Evolutionary conservation across 2,797 vertebrate species (phyloP).

Genomic region (Pseudochirops corinnae): DNA sequence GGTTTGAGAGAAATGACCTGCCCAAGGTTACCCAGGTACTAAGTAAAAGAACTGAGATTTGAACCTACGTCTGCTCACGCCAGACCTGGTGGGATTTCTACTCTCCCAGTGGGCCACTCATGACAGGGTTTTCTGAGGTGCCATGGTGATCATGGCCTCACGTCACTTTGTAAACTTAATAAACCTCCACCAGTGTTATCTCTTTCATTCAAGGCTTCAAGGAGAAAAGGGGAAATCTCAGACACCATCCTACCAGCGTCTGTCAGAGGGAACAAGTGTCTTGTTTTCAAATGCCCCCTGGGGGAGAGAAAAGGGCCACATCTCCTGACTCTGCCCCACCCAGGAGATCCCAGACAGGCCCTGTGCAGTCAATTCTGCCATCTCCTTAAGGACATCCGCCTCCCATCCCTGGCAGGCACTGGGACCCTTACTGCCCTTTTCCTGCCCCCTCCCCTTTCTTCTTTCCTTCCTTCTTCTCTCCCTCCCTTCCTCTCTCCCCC

Average conservation of each 20-base stretch:
- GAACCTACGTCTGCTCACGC: not conserved
- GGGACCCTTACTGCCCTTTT: too few relatives aligned
- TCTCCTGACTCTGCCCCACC: not conserved
- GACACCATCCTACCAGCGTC: not conserved
- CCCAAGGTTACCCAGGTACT: not conserved
- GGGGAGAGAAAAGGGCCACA: not conserved
- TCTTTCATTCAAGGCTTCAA: not conserved
- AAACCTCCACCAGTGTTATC: not conserved
- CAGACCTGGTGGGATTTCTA: too few relatives aligned
- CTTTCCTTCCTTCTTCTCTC: too few relatives aligned
- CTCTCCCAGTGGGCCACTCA: too few relatives aligned
- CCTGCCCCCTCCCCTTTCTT: too few relatives aligned
- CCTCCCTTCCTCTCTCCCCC: accelerated
- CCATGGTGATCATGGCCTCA: too few relatives aligned
- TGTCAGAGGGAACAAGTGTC: not conserved
- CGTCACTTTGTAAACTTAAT: not conserved
- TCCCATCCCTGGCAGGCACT: too few relatives aligned
- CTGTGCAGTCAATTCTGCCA: too few relatives aligned
- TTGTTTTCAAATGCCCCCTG: not conserved
- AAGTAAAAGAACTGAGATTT: not conserved
- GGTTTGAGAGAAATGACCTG: not conserved
- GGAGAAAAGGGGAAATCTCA: not conserved
- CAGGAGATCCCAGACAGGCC: not conserved
- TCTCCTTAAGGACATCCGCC: not conserved
- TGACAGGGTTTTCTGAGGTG: too few relatives aligned